A percentile compares a stretch with the other conserved stretches of the same genome.
Evolutionary conservation across 2,888 invertebrate species (phyloP).

Genomic region (Agrochola lota): DNA sequence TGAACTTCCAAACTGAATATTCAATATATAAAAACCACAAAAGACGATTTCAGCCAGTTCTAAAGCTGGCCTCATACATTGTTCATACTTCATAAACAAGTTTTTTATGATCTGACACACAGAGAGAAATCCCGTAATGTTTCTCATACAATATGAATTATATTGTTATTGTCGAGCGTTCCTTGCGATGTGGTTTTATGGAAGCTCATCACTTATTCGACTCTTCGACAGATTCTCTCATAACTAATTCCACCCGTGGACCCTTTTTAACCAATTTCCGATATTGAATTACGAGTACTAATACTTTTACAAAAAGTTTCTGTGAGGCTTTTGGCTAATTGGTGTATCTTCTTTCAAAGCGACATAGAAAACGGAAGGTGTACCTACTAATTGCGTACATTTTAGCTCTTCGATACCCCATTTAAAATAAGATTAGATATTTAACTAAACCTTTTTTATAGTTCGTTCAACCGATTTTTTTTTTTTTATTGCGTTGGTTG

Average conservation of each 20-base stretch:
- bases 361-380: background rate
- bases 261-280: slow-evolving; percentile 45
- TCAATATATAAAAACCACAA: slow-evolving; percentile 22
- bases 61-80: slow-evolving; percentile 29
- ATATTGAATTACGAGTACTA: slow-evolving; percentile 60
- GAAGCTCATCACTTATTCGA: slow-evolving; percentile 55
- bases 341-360: slow-evolving; percentile 7
- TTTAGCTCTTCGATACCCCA: background rate
- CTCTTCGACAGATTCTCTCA: slow-evolving; percentile 49
- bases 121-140: slow-evolving; percentile 34
- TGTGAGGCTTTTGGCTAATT: background rate
- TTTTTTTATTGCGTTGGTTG: too few relatives aligned
- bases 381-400: background rate
- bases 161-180: slow-evolving; percentile 34
- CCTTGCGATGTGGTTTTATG: slow-evolving; percentile 20
- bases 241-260: slow-evolving; percentile 42
- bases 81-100: slow-evolving; percentile 50
- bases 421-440: too few relatives aligned
- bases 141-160: slow-evolving; percentile 47
- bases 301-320: slow-evolving; percentile 23
- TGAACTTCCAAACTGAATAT: slow-evolving; percentile 5
- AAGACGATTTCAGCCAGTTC: slow-evolving; percentile 5
- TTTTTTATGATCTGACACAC: slow-evolving; percentile 55
- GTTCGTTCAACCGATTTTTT: too few relatives aligned
- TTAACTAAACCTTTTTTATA: too few relatives aligned